Percentiles rank a stretch among this genome's conserved stretches.
phyloP scores from a whole-genome alignment of 2,888 invertebrate genomes.

The Euproctis similis region DNA sequence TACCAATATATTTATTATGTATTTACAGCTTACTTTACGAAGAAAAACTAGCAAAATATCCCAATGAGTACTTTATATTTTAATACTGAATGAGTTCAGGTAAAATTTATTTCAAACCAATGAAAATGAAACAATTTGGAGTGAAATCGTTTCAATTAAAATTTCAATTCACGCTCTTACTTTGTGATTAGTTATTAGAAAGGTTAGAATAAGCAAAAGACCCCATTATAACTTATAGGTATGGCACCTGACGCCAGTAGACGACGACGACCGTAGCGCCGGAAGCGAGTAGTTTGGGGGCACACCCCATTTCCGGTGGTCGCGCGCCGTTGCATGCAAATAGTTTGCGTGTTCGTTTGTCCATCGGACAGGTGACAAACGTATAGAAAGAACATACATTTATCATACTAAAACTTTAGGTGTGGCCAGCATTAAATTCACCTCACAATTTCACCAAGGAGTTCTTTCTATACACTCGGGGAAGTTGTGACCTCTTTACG shows the following conservation, averaged over 20 bases:
- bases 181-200: slow-evolving; percentile 7
- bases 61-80: too few relatives aligned
- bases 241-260: slow-evolving; percentile 24
- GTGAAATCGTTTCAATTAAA: neutral
- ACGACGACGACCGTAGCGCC: slow-evolving; percentile 27
- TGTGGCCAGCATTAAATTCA: slow-evolving; percentile 3
- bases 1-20: too few relatives aligned
- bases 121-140: neutral
- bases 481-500: neutral
- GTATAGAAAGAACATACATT: slow-evolving; percentile 16
- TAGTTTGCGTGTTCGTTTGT: slow-evolving; percentile 29
- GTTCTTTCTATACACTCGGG: neutral
- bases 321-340: slow-evolving; percentile 68
- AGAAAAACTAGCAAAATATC: too few relatives aligned
- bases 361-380: slow-evolving; percentile 39
- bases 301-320: slow-evolving; percentile 63
- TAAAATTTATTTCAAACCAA: neutral
- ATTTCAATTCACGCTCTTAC: slow-evolving; percentile 1
- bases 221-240: slow-evolving; percentile 17
- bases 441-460: slow-evolving; percentile 2
- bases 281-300: slow-evolving; percentile 68
- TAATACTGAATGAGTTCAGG: too few relatives aligned
- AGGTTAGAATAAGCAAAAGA: slow-evolving; percentile 12
- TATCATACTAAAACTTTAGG: slow-evolving; percentile 11
- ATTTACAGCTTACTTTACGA: too few relatives aligned